Base-by-base conservation (phyloP, 1,140 invertebrate species). In the Lepidostoma basale region DNA sequence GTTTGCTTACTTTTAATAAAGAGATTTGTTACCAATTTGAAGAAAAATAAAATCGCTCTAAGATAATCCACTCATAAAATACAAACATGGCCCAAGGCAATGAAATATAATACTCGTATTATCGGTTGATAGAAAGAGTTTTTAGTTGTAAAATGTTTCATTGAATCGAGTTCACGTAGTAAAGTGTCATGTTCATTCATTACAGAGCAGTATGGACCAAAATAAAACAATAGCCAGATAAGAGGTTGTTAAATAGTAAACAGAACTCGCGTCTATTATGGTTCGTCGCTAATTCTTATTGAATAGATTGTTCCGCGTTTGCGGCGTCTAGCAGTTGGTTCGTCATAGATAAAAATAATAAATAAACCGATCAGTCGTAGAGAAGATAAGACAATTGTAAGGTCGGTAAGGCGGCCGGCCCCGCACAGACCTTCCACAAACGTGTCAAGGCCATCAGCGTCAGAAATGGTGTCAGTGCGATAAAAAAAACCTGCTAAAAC, bases 401-500 rank as follows among this genome's bases (percentile, higher is more conserved):
- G 70, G 63, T 65, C 70, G 70, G 66, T 69, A 72, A 69, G 67
- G 62, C 70, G 64, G 44, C 25, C 58, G 65, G 65, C 59, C 65
- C 58, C 69, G 65, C 62, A 16, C 18, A 28, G 70, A 69, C 70
- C 70, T 73, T 73, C 70, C 58, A 42, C 52, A 73, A 69, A 69
- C 60, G 70, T 73, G 70, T 69, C 70, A 73, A 60, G 70, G 70
- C 70, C 70, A 45, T 9, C 62, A 30, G 42, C 70, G 20, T 45
- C 62, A 47, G 67, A 59, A 73, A 73, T 66, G 44, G 70, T 69
- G 70, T 69, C 70, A 67, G 30, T 42, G 66, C 59, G 70, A 72
- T 72, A 71, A 71, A 72, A 71, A 70, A 67, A 67, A 70, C 49
- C 58, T 63, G 33, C 44, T 62, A 40, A 73, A 69, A 69, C 67